These are phyloP conservation scores for Harmothoe impar DNA, from an alignment of 2,888 invertebrate species.

Conservation along the genomic window DNA sequence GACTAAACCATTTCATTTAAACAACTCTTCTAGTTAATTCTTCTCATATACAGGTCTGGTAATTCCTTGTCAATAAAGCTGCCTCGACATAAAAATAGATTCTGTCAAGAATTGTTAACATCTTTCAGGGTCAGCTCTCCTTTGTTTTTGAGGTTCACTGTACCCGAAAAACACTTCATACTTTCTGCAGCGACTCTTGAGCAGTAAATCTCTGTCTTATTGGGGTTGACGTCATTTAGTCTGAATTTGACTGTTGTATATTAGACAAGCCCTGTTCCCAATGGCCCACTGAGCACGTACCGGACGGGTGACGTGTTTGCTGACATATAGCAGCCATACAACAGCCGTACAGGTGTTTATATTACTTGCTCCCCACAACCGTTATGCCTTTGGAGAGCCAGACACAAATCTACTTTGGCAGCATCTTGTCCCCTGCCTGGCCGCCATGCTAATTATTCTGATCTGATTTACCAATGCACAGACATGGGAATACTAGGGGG, in stretches of 20 bases:
- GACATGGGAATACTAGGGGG: background rate
- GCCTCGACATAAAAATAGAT: too few relatives aligned
- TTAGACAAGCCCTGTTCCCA: background rate
- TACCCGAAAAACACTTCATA: too few relatives aligned
- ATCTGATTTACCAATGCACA: background rate
- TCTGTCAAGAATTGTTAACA: too few relatives aligned
- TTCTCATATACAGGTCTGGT: too few relatives aligned
- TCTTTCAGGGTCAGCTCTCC: too few relatives aligned
- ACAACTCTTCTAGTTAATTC: too few relatives aligned
- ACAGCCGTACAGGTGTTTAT: background rate
- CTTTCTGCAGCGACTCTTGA: background rate
- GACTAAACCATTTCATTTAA: too few relatives aligned
- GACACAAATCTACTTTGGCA: background rate
- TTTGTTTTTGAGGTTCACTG: too few relatives aligned
- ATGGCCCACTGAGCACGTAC: background rate
- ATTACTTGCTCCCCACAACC: background rate
- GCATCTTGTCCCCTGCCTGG: background rate
- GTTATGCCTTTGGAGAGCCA: background rate
- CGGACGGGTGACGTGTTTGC: background rate
- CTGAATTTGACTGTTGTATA: background rate
- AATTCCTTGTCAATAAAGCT: too few relatives aligned
- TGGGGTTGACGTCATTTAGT: background rate
- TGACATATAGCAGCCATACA: background rate
- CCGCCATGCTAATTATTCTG: background rate
- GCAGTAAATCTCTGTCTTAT: background rate